Evolutionary conservation across 2,888 invertebrate genomes (phyloP), one percentile per base, ranked within the genome.

Genomic region (Nomada goodeniana): DNA sequence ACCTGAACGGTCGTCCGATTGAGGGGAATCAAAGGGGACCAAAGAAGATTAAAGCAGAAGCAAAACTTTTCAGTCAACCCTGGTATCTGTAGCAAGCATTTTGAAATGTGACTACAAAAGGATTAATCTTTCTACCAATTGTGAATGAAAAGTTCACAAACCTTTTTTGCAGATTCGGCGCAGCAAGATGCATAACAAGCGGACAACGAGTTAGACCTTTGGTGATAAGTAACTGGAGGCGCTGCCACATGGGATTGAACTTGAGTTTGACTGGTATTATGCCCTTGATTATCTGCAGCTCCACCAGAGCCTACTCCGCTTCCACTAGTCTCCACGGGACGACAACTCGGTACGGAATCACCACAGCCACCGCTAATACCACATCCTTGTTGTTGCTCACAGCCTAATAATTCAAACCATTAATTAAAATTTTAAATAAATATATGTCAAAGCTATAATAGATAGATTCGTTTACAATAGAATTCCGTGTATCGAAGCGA

Each of bases 121-220:
- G 36, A 7, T 36, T 36, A 36, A 36, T 36, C 36, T 36, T 36
- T 36, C 36, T 36, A 36, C 36, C 7, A 36, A 36, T 36, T 36
- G 36, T 36, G 13, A 47, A 3, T 47, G 47, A 47, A 15, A 15
- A 47, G 13, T 15, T 15, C 36, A 36, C 59, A 89, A 88, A 97
- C 97, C 96, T 98, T 98, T 94, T 96, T 96, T 83, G 97, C 97
- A 91, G 97, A 96, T 92, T 96, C 96, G 68, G 97, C 97, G 94
- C 97, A 98, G 92, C 97, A 96, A 52, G 97, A 96, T 86, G 96
- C 95, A 75, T 96, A 96, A 92, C 97, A 97, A 80, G 94, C 93
- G 29, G 92, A 90, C 23, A 94, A 83, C 44, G 92, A 92, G 77
- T 89, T 90, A 64, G 82, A 76, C 36, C 84, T 88, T 44, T 90